Evolutionary conservation across 1,140 invertebrate species (phyloP), one percentile per base, ranked within the genome.

Genomic region (Macrostomum lignano): DNA sequence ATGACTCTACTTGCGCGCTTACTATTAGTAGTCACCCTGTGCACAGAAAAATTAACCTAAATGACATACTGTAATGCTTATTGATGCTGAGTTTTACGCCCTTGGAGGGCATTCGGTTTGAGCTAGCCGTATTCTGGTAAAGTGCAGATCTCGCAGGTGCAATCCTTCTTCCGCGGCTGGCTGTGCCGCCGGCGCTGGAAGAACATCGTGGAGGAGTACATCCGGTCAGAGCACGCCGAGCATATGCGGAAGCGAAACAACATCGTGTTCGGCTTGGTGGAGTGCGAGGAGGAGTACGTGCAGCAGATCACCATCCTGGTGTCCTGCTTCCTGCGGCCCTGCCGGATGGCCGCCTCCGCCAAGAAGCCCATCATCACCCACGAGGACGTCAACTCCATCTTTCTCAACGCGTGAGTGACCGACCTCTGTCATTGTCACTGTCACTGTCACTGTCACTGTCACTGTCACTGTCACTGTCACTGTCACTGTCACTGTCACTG

Each of bases 321-420:
- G 5, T 73, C 73, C n/a, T 79, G 76, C 51, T 84, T 82, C 52
- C 58, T 82, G 15, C 65, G 78, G 28, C 78, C 79, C 3, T 74
- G 84, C 46, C 73, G 78, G 59, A 88, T 88, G 78, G 64, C 65
- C 7, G 75, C 75, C 4, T 76, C 73, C 44, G 78, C 74, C 2
- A 82, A 82, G 54, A 79, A 76, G 50, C 78, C 79, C 3, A 76
- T 77, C 0, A 79, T 78, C 47, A 71, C 71, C 2, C 79, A 88
- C 49, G 79, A 86, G 52, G 79, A 88, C 46, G 74, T 86, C 32
- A 84, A 79, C 55, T 84, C 77, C 21, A 84, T 86, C 42, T 88
- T 84, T 58, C 60, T 88, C 20, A 88, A 88, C 58, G 75, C 55
- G 57, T 61, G 37, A 33, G 21, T 7, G 3, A 26, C 24, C 11